Base-by-base conservation (phyloP, 1,140 invertebrate genomes). In the Eulimnadia texana region DNA sequence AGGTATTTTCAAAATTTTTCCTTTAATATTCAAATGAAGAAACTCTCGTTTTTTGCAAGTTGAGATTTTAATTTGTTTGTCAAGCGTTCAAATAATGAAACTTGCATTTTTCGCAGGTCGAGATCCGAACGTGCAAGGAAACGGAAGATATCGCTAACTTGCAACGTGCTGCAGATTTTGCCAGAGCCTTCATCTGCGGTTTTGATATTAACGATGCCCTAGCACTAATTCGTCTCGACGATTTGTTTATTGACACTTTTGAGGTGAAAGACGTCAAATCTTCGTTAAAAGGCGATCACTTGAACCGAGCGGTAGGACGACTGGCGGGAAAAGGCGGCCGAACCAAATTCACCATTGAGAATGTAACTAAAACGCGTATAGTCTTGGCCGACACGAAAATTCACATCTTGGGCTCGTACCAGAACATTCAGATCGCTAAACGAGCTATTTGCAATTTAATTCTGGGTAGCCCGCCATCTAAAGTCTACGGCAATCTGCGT, bases 321-420 rank as follows among this genome's bases (percentile, higher is more conserved):
- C 77, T 99, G 50, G 96, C 96, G 16, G 97, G 97, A 0, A 98
- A 98, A 78, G 89, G 92, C 62, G 97, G 96, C 22, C 82, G 90
- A 64, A 99, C 93, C 2, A 99, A 97, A 72, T 98, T 91, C 69
- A 97, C 94, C 2, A 98, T 99, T 70, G 96, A 99, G 78, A 99
- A 99, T 76, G 91, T 90, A 0, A 99, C 96, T 10, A 98, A 97
- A 76, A 98, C 95, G 0, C 84, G 97, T 74, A 98, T 99, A 68
- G 91, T 99, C 22, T 73, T 99, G 58, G 95, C 95, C 50, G 94
- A 98, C 70, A 83, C 80, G 63, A 97, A 96, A 80, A 89, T 99
- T 65, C 95, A 99, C 72, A 91, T 99, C 62, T 77, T 99, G 50
- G 97, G 97, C 47, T 95, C 94, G 64, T 99, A 86, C 74, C 90